These are phyloP conservation scores for Sebastes vulpes DNA, from an alignment of 2,797 vertebrate species.

Conservation along the genomic window DNA sequence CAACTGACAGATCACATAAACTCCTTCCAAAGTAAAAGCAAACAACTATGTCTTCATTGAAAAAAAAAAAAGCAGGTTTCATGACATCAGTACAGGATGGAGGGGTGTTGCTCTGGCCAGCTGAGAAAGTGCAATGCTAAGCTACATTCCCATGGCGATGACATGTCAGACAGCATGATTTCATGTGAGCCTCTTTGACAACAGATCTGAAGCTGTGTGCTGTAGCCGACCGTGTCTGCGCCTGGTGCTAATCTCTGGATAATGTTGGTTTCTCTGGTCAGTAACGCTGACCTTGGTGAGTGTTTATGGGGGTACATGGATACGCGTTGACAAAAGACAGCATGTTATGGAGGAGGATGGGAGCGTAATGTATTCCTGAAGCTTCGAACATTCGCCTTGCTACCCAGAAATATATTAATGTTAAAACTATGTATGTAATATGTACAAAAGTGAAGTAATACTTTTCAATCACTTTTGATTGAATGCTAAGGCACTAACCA, in stretches of 20 bases:
- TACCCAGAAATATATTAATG: not conserved
- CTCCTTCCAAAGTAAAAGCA: not conserved
- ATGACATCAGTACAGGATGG: not conserved
- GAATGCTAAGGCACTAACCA: not conserved
- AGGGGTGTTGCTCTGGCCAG: not conserved
- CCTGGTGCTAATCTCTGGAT: conserved; percentile 57
- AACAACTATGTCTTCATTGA: not conserved
- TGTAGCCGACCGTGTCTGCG: conserved; percentile 14
- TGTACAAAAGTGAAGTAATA: not conserved
- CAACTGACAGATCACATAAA: not conserved
- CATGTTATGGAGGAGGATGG: not conserved
- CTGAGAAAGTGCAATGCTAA: not conserved
- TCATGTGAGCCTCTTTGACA: conserved; percentile 28
- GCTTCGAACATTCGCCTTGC: not conserved
- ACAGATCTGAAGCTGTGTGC: conserved; percentile 33
- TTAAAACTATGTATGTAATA: not conserved
- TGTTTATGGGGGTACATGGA: conserved; percentile 48
- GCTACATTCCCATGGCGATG: conserved; percentile 9
- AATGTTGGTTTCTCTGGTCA: conserved; percentile 40
- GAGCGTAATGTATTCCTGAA: not conserved
- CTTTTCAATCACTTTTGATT: not conserved
- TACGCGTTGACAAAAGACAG: conserved; percentile 14
- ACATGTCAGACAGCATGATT: conserved; percentile 30
- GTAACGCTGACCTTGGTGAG: conserved; percentile 1
- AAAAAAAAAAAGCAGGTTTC: not conserved